Evolutionary conservation across 2,797 vertebrate genomes (phyloP), one percentile per base, ranked within the genome.

Genomic region (Syndactyla subalaris): DNA sequence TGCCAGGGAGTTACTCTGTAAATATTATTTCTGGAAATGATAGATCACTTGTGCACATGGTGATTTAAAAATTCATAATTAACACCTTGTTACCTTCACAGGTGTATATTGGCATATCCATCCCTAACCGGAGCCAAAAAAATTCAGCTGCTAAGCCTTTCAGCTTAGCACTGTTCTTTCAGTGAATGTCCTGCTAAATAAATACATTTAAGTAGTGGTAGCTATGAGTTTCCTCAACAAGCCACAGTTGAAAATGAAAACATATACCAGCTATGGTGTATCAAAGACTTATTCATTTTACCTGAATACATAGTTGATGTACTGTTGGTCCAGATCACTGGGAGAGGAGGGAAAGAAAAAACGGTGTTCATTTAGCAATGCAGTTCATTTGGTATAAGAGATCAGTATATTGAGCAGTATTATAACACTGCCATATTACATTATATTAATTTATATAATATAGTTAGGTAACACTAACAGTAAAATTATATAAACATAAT

Each of bases 271-370:
- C 36, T 70, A 48, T 32, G 19, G 46, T 58, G 22, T 73, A 88
- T 59, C 76, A 90, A 94, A 91, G 88, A 36, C 41, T 80, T 89
- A 87, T 52, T 87, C 55, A 68, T 97, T 98, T 98, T 98, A 99
- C 99, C 99, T 99, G 98, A 98, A 99, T 92, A 99, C 41, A 94
- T 99, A 99, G 98, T 99, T 99, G 87, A 99, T 98, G 92, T 99
- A 99, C 93, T 99, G 99, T 94, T 99, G 99, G 89, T 99, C 99
- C 93, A 99, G 97, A 92, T 99, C 99, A 97, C 99, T 99, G 85
- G 9, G 18, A 89, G 14, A 57, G 94, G 92, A 94, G 16, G 63
- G 48, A 70, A 58, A 68, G 86, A 52, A 73, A 89, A 80, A 79
- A 59, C 55, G 10, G 43, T 51, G 7, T 26, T 83, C 34, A 76